These are phyloP conservation scores for Apostichopus parvimensis DNA, from an alignment of 35 echinoderm and acorn worm genomes.

Conservation along the genomic window DNA sequence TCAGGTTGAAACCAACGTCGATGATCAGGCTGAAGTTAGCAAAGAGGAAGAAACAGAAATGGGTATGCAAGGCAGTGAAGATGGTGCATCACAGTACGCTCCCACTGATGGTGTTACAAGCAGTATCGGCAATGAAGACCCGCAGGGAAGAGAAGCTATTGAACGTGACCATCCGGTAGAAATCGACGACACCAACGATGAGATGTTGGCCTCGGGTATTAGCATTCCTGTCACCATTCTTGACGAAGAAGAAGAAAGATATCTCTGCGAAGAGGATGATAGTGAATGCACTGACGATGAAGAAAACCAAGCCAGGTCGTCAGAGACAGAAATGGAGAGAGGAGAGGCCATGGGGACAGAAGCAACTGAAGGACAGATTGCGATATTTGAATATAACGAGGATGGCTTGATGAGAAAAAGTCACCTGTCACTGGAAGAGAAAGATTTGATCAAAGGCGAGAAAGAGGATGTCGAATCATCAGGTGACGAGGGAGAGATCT, in stretches of 20 bases:
- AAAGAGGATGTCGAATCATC: not conserved
- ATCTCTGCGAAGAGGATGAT: not conserved
- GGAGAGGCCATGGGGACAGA: not conserved
- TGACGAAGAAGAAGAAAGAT: slow-evolving; percentile 24
- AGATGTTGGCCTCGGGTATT: not conserved
- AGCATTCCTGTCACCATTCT: not conserved
- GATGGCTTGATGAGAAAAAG: slow-evolving; percentile 25
- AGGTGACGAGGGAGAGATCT: slow-evolving; percentile 8
- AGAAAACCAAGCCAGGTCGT: not conserved
- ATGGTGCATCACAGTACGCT: not conserved
- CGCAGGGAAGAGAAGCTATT: not conserved
- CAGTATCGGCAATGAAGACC: not conserved
- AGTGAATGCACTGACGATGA: slow-evolving; percentile 42
- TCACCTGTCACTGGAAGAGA: slow-evolving; percentile 13
- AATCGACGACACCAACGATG: not conserved
- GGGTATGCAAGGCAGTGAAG: not conserved
- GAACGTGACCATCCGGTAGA: not conserved
- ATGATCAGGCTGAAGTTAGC: not conserved
- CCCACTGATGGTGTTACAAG: no score
- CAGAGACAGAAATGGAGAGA: not conserved
- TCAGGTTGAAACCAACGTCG: not conserved
- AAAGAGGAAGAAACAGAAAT: not conserved
- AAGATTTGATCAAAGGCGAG: slow-evolving; percentile 9
- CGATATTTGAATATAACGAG: slow-evolving; percentile 47
- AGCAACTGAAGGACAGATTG: not conserved